Percentiles rank a stretch among this genome's conserved stretches.
phyloP scores from a whole-genome alignment of 2,888 invertebrate genomes.

The Rhorus exstirpatorius region DNA sequence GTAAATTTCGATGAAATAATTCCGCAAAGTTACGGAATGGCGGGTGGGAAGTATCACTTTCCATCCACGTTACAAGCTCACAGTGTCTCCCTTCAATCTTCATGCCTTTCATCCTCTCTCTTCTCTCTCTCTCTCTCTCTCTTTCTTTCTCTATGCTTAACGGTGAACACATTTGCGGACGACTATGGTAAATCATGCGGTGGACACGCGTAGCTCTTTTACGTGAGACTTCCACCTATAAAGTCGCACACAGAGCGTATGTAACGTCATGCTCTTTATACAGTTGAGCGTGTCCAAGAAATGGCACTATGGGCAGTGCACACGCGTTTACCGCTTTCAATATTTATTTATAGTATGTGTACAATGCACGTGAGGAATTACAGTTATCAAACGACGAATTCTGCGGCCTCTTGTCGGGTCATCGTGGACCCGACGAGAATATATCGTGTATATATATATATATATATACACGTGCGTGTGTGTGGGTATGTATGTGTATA shows the following conservation, averaged over 20 bases:
- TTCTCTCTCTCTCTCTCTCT: conserved; percentile 22
- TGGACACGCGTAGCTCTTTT: conserved; percentile 47
- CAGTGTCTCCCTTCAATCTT: conserved; percentile 62
- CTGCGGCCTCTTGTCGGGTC: conserved; percentile 27
- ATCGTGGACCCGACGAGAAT: conserved; percentile 1
- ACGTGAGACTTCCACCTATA: conserved; percentile 23
- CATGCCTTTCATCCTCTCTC: conserved; percentile 59
- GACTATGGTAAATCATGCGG: conserved; percentile 65
- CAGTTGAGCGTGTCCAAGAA: conserved; percentile 38
- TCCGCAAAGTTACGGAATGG: conserved; percentile 13
- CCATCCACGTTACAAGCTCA: conserved; percentile 40
- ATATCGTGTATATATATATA: background rate
- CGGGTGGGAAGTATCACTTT: conserved; percentile 59
- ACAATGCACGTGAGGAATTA: conserved; percentile 44
- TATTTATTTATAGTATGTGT: conserved; percentile 43
- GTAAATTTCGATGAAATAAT: conserved; percentile 54
- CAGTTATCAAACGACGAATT: conserved; percentile 61
- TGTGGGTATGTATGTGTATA: too few relatives aligned
- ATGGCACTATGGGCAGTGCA: conserved; percentile 26
- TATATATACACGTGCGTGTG: background rate
- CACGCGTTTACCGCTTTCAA: conserved; percentile 52
- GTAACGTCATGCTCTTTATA: conserved; percentile 43
- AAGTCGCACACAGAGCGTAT: background rate
- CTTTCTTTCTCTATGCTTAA: conserved; percentile 43
- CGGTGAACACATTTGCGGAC: conserved; percentile 63